Evolutionary conservation across 2,113 vertebrate species (phyloP).

Genomic region (Neogobius melanostomus): DNA sequence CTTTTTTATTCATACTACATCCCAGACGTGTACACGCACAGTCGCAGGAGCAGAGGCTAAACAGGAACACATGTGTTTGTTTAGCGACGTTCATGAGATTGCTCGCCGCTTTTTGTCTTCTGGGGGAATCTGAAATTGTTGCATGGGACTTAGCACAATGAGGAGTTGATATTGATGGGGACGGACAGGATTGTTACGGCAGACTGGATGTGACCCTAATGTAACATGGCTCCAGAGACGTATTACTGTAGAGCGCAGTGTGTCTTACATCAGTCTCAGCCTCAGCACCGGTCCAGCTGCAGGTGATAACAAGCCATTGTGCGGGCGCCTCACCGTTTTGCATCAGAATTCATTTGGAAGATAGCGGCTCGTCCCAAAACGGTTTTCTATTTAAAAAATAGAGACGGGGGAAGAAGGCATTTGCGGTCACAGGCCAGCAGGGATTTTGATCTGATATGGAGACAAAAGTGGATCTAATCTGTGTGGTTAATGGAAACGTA

Average conservation of each 20-base stretch:
- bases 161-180: conserved; percentile 1
- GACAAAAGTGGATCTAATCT: not conserved
- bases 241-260: conserved; percentile 7
- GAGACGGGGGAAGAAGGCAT: not conserved
- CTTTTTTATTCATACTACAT: conserved; percentile 22
- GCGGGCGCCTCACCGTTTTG: not conserved
- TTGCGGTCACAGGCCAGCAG: not conserved
- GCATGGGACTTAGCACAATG: not conserved
- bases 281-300: not conserved
- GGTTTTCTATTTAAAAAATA: not conserved
- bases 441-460: not conserved
- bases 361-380: not conserved
- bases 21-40: not conserved
- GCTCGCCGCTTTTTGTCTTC: not conserved
- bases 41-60: not conserved
- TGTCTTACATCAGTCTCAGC: conserved; percentile 8
- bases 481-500: not conserved
- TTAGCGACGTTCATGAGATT: not conserved
- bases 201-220: conserved; percentile 5
- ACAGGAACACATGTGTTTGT: not conserved
- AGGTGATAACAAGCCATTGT: conserved; percentile 8
- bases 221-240: not conserved
- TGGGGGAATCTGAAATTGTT: not conserved
- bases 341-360: conserved; percentile 6
- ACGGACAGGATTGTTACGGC: not conserved